A percentile compares a stretch with the other conserved stretches of the same genome.
Evolutionary conservation across 2,797 vertebrate genomes (phyloP).

Genomic region (Melanotaenia maccullochi): DNA sequence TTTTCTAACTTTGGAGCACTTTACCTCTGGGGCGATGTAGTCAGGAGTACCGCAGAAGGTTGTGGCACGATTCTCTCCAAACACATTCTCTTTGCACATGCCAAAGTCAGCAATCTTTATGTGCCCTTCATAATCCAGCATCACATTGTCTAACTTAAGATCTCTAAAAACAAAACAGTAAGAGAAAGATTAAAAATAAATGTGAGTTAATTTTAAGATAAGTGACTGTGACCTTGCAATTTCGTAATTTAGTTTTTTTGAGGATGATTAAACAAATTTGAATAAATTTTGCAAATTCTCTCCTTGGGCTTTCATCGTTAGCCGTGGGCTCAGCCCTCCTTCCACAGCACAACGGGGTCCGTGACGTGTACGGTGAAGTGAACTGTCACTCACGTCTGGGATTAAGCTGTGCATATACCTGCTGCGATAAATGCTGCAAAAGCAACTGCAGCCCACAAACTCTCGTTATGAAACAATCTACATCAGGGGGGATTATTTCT

Average conservation of each 20-base stretch:
- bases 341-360: too few species aligned
- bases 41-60: slow-evolving; percentile 98
- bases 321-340: too few species aligned
- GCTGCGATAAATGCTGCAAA: too few species aligned
- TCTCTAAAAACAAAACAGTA: slow-evolving; percentile 71
- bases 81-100: slow-evolving; percentile 97
- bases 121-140: slow-evolving; percentile 84
- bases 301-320: too few species aligned
- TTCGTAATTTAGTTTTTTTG: neutral
- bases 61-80: slow-evolving; percentile 90
- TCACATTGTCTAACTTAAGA: slow-evolving; percentile 86
- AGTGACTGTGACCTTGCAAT: neutral
- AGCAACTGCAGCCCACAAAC: too few species aligned
- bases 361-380: too few species aligned
- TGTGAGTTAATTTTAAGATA: neutral
- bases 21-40: slow-evolving; percentile 97
- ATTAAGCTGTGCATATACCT: too few species aligned
- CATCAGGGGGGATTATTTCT: too few species aligned
- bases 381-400: too few species aligned
- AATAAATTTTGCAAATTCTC: too few species aligned
- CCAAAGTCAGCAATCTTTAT: slow-evolving; percentile 98
- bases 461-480: too few species aligned
- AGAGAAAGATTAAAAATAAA: slow-evolving; percentile 13
- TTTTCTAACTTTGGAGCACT: neutral
- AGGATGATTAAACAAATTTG: neutral